These are phyloP conservation scores for Ganaspis brasiliensis DNA, from an alignment of 2,888 invertebrate species.

Conservation along the genomic window DNA sequence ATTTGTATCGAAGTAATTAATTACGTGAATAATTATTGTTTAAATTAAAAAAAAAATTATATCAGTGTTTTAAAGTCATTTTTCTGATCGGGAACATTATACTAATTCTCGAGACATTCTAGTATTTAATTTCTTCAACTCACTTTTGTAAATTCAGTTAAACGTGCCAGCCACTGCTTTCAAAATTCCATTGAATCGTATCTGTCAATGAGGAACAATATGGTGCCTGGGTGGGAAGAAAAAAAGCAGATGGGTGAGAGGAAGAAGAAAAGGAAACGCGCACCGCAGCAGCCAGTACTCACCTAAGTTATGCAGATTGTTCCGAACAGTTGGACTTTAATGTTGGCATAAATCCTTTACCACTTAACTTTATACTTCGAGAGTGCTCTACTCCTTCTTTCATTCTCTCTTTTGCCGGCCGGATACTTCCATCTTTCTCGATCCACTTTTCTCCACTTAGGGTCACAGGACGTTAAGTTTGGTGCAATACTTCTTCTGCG, in stretches of 20 bases:
- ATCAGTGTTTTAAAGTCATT: too few species aligned
- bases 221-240: conserved; percentile 59
- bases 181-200: conserved; percentile 74
- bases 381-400: conserved; percentile 65
- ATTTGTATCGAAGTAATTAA: not conserved
- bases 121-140: not conserved
- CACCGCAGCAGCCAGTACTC: conserved; percentile 65
- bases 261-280: conserved; percentile 60
- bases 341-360: conserved; percentile 78
- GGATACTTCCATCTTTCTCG: conserved; percentile 40
- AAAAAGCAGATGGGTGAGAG: conserved; percentile 49
- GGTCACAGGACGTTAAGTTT: conserved; percentile 23
- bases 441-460: conserved; percentile 35
- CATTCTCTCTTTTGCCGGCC: conserved; percentile 40
- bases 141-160: conserved; percentile 26
- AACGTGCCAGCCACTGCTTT: conserved; percentile 60
- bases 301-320: conserved; percentile 78
- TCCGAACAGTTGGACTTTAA: conserved; percentile 79
- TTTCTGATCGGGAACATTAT: too few species aligned
- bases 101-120: too few species aligned
- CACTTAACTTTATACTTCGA: conserved; percentile 78
- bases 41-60: too few species aligned
- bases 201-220: conserved; percentile 75
- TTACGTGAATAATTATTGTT: not conserved
- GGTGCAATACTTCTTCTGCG: conserved; percentile 37